Base-by-base conservation (phyloP, 2,888 invertebrate species). In the Pharmacophagus antenor region DNA sequence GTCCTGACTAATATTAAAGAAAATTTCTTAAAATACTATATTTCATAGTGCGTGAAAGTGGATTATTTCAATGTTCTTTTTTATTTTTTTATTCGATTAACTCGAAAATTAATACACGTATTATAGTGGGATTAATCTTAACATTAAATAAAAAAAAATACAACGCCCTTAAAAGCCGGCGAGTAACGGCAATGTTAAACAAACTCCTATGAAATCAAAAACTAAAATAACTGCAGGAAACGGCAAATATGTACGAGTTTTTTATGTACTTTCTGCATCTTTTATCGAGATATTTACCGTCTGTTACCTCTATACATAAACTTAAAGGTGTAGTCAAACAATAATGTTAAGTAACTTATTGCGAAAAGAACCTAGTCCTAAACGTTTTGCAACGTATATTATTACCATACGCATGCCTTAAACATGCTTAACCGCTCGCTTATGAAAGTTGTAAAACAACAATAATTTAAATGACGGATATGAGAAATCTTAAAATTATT, bases 341-440 rank as follows among this genome's bases (percentile, higher is more conserved):
- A 75, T 70, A 71, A 67, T 73, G 71, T 79, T 77, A 75, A 70
- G 70, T 65, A 65, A 74, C 70, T 62, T 67, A 70, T 80, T 79
- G 73, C 71, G 44, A 27, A 61, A 51, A 55, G 23, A 17, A 55
- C 31, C 42, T 50, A 49, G 47, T 53, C 51, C 48, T 44, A 56
- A 69, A 64, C 58, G 65, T 68, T 70, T 62, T 62, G 69, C 71
- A 72, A 65, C 70, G 68, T 4, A 18, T 10, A 31, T 4, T 62
- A 64, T 64, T 62, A 62, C 58, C 41, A 21, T 48, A 23, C 41
- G 21, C 50, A 22, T 25, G n/a, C n/a, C 27, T 57, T 21, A 57
- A 31, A 31, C 12, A 31, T 31, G 15, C 31, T 31, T 31, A 31
- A 12, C 31, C 31, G 31, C 15, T 31, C 12, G 31, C 31, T 31